Percentiles rank a stretch among this genome's conserved stretches.
phyloP scores from a whole-genome alignment of 2,888 invertebrate genomes.

The Automeris io region DNA sequence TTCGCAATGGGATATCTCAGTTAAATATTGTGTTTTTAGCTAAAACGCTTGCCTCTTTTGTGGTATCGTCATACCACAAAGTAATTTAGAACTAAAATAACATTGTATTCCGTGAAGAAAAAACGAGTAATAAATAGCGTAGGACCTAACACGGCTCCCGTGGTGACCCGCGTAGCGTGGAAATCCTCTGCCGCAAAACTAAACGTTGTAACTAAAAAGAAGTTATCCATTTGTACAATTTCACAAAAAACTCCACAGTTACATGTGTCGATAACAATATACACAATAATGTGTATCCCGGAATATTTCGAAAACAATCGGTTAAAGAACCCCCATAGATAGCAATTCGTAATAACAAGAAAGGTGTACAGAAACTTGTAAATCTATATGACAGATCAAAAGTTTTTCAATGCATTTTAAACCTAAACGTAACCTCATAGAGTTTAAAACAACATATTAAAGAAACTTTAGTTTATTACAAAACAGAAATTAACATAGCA shows the following conservation, averaged over 20 bases:
- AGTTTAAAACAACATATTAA: background rate
- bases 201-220: conserved; percentile 47
- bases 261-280: conserved; percentile 42
- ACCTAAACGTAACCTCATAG: conserved; percentile 15
- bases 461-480: conserved; percentile 9
- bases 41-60: conserved; percentile 19
- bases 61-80: background rate
- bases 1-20: background rate
- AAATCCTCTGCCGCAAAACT: conserved; percentile 43
- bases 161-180: conserved; percentile 43
- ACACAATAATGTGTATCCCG: conserved; percentile 50
- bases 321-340: conserved; percentile 47
- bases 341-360: conserved; percentile 49
- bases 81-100: background rate
- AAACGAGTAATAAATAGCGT: background rate
- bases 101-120: no score
- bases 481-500: conserved; percentile 15
- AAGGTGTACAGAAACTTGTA: conserved; percentile 33
- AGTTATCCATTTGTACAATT: conserved; percentile 47
- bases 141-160: conserved; percentile 26
- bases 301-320: conserved; percentile 52
- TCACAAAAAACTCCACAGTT: conserved; percentile 44
- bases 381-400: background rate
- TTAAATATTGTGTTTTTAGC: background rate
- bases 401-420: conserved; percentile 8